phyloP scores from a whole-genome alignment of 2,797 vertebrate genomes.

The Falco naumanni region DNA sequence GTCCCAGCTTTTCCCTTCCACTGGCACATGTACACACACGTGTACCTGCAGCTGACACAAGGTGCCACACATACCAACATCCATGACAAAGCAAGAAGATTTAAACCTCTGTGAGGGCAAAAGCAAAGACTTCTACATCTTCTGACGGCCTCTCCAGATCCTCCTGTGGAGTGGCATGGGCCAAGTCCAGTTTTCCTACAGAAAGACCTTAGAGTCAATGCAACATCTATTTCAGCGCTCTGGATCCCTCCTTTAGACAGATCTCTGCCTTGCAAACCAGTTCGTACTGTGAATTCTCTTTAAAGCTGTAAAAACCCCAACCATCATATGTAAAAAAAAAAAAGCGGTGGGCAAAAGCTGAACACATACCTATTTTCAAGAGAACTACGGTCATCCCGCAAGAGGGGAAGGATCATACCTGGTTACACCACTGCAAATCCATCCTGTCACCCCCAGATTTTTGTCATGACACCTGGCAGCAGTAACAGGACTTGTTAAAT shows the following conservation, averaged over 20 bases:
- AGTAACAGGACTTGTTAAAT: neutral
- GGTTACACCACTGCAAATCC: neutral
- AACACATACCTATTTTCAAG: neutral
- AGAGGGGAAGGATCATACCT: neutral
- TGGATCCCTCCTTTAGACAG: neutral
- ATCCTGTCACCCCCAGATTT: neutral
- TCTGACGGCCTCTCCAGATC: neutral
- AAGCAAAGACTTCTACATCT: neutral
- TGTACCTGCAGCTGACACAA: neutral
- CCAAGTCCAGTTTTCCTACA: neutral
- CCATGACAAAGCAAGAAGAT: neutral
- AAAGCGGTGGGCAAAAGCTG: neutral
- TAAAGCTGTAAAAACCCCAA: neutral
- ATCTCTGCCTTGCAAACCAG: neutral
- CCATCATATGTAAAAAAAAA: neutral
- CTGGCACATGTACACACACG: accelerated
- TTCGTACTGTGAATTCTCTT: neutral
- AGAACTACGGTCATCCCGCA: neutral
- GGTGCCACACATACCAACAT: neutral
- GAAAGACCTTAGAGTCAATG: neutral
- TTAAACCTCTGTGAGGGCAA: neutral
- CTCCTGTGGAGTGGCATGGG: neutral
- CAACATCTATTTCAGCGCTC: neutral
- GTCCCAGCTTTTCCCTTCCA: neutral
- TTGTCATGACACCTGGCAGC: neutral